Conservation (phyloP, 2,113 vertebrate species). For the Bujurquina vittata region DNA sequence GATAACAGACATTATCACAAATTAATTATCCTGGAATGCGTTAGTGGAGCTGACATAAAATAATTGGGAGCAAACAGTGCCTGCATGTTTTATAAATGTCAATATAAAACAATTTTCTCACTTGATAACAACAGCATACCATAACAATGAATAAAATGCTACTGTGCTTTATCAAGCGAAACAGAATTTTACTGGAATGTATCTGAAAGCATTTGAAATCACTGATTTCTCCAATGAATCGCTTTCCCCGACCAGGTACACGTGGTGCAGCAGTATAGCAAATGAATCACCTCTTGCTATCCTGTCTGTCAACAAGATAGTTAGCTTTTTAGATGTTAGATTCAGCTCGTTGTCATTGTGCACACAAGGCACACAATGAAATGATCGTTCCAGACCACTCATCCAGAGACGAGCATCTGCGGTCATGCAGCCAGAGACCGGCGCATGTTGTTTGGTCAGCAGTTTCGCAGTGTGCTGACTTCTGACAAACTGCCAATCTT, state of each 20-base stretch:
- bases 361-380: too few species aligned
- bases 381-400: too few species aligned
- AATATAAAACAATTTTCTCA: not conserved
- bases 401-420: too few species aligned
- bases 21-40: not conserved
- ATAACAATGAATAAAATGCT: not conserved
- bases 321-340: not conserved
- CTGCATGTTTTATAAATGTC: not conserved
- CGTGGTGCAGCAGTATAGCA: not conserved
- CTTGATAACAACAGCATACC: not conserved
- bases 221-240: not conserved
- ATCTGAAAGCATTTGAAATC: not conserved
- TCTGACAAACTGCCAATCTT: not conserved
- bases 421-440: too few species aligned
- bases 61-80: slow-evolving; percentile 33
- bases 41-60: slow-evolving; percentile 18
- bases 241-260: not conserved
- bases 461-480: not conserved
- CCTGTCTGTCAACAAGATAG: not conserved
- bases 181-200: not conserved
- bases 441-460: not conserved
- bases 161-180: not conserved
- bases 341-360: too few species aligned
- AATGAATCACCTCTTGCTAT: not conserved
- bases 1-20: slow-evolving; percentile 10